Base-by-base conservation (phyloP, 2,113 vertebrate species). In the Pholis gunnellus region DNA sequence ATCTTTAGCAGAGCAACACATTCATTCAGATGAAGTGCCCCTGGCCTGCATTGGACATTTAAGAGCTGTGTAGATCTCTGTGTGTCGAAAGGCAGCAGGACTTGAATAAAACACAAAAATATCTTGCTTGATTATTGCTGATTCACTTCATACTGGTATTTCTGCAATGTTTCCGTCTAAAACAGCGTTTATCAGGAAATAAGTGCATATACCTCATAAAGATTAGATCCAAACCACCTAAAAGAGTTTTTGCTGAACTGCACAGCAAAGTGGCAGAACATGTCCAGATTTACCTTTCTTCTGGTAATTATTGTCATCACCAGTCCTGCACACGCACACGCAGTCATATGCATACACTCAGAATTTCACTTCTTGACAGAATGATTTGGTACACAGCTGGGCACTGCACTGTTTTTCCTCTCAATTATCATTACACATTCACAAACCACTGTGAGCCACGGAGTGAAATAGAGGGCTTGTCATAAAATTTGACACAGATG, bases 401-500 rank as follows among this genome's bases (percentile, higher is more conserved):
- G 78, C 50, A 73, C 80, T 57, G 82, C 82, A 42, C 72, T 63
- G 78, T 81, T 87, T 78, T 78, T 74, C 78, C 81, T 79, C 84
- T 85, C 83, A 90, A 91, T 89, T 85, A 91, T 85, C 90, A 80
- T 87, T 81, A 87, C 57, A 79, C 64, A 20, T 86, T 75, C 77
- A 81, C 59, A 72, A 82, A 82, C 78, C 76, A 86, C 81, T 54
- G 69, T 9, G 46, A 91, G 81, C 67, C 76, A 52, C 10, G 29
- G 42, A 84, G 74, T 72, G 80, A 90, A 88, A 84, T 75, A 79
- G 67, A 84, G 76, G 80, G 61, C 78, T 82, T 84, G 88, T 86
- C 87, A 87, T 81, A 70, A 75, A 88, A 91, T 90, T 83, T 89
- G 89, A 89, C 90, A 90, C 75, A 68, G 88, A 89, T 88, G 85